Evolutionary conservation across 1,140 invertebrate species (phyloP).

Genomic region (Diplogasteroides magnus): DNA sequence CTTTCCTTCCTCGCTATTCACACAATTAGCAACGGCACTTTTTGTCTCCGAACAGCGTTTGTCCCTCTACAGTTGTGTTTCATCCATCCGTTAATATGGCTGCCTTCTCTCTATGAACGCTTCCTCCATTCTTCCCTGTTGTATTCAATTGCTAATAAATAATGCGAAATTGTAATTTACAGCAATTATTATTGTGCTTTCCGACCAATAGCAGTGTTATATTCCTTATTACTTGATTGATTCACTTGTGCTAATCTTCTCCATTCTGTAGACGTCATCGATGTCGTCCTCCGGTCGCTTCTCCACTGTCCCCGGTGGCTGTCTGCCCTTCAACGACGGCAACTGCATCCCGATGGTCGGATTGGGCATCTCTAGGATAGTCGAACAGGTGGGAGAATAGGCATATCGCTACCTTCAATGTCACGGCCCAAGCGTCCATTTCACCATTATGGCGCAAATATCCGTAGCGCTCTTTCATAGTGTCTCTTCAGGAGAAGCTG

Average conservation of each 20-base stretch:
- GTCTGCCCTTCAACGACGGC: slow-evolving; percentile 5
- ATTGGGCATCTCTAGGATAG: slow-evolving; percentile 10
- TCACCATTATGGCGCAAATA: too few relatives aligned
- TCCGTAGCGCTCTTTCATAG: not conserved
- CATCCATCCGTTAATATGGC: too few relatives aligned
- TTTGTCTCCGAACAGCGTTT: too few relatives aligned
- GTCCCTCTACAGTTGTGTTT: too few relatives aligned
- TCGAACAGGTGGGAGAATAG: slow-evolving; percentile 4
- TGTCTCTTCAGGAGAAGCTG: not conserved
- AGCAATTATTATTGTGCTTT: too few relatives aligned
- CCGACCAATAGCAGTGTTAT: too few relatives aligned
- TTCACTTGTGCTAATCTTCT: not conserved
- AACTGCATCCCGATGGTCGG: slow-evolving; percentile 5
- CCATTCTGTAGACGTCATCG: not conserved
- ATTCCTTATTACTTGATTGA: not conserved
- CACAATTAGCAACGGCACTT: too few relatives aligned
- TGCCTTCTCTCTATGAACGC: too few relatives aligned
- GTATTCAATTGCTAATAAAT: not conserved
- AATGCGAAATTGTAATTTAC: too few relatives aligned
- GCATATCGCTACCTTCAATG: not conserved
- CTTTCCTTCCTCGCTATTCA: too few relatives aligned
- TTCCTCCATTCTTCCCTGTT: too few relatives aligned
- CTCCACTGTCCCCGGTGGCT: slow-evolving; percentile 1
- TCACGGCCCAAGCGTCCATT: too few relatives aligned
- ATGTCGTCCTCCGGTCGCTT: not conserved